Percentiles rank a stretch among this genome's conserved stretches.
These are phyloP conservation scores for Piscicola geometra DNA, from an alignment of 2,888 invertebrate genomes.

Conservation along the genomic window DNA sequence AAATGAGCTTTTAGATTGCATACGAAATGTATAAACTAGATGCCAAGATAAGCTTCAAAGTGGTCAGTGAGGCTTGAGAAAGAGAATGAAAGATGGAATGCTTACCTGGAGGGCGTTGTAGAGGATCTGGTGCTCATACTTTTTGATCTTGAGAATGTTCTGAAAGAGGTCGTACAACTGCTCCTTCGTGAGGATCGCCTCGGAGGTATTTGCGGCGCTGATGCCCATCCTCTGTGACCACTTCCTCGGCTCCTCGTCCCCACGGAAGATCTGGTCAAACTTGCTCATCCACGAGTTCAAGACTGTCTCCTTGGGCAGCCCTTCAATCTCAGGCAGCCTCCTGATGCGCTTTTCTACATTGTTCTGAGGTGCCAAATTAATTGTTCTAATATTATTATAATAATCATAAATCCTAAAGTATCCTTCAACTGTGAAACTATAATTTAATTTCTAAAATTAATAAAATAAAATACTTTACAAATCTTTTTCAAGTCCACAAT, in stretches of 20 bases:
- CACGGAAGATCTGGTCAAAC: constrained; percentile 87
- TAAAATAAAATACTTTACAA: background rate
- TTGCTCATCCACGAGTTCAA: constrained; percentile 97
- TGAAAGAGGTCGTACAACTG: constrained; percentile 99
- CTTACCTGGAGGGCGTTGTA: constrained; percentile 91
- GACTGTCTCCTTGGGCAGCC: constrained; percentile 96
- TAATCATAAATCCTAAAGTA: background rate
- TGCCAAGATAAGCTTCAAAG: too few species aligned
- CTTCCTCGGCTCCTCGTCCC: constrained; percentile 59
- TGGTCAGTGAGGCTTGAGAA: too few species aligned
- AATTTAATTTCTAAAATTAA: background rate
- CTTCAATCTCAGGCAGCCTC: constrained; percentile 97
- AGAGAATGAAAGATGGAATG: too few species aligned
- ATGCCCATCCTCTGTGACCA: constrained; percentile 62
- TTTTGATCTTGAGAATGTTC: constrained; percentile 94
- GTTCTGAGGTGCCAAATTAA: constrained; percentile 59
- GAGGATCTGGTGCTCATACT: constrained; percentile 97
- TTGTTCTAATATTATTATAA: background rate
- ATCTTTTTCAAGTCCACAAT: too few species aligned
- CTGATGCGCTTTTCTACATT: constrained; percentile 96
- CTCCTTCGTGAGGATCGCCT: constrained; percentile 92
- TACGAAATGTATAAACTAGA: too few species aligned
- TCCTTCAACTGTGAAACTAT: background rate
- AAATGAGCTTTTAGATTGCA: too few species aligned
- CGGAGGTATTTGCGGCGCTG: constrained; percentile 57